phyloP scores from a whole-genome alignment of 1,140 invertebrate genomes.

The Diploscapter pachys region DNA sequence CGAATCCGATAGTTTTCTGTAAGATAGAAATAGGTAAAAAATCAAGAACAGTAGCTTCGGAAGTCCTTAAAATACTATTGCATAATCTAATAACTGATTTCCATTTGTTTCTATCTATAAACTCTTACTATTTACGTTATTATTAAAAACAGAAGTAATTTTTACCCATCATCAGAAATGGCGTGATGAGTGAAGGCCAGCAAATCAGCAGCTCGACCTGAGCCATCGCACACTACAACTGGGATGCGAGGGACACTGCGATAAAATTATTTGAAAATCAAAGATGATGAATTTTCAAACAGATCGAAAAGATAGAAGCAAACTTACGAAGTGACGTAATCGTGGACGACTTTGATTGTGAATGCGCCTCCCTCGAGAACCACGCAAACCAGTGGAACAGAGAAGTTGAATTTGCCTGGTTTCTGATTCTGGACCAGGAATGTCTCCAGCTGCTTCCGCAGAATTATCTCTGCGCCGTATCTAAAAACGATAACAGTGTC shows the following conservation, averaged over 20 bases:
- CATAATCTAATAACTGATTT: too few relatives aligned
- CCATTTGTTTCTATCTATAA: too few relatives aligned
- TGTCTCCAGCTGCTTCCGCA: constrained; percentile 63
- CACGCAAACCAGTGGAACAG: constrained; percentile 89
- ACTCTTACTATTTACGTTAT: not conserved
- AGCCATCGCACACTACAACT: constrained; percentile 93
- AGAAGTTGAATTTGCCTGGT: constrained; percentile 2
- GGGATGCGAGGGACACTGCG: constrained; percentile 74
- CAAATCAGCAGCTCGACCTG: constrained; percentile 88
- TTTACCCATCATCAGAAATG: constrained; percentile 46
- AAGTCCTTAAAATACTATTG: too few relatives aligned
- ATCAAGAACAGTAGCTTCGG: not conserved
- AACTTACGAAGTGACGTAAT: constrained; percentile 78
- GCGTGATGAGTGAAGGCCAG: constrained; percentile 89
- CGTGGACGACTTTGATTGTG: constrained; percentile 88
- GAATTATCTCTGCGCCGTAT: constrained; percentile 64
- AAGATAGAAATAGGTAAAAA: not conserved
- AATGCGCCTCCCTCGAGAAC: constrained; percentile 95
- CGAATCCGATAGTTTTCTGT: constrained; percentile 44
- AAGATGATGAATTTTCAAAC: not conserved
- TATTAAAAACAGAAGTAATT: not conserved
- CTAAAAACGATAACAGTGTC: constrained; percentile 50
- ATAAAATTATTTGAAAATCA: not conserved
- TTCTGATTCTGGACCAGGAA: constrained; percentile 56
- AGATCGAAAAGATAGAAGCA: not conserved